Conservation (phyloP, 2,888 invertebrate species). For the Eupithecia inturbata region DNA sequence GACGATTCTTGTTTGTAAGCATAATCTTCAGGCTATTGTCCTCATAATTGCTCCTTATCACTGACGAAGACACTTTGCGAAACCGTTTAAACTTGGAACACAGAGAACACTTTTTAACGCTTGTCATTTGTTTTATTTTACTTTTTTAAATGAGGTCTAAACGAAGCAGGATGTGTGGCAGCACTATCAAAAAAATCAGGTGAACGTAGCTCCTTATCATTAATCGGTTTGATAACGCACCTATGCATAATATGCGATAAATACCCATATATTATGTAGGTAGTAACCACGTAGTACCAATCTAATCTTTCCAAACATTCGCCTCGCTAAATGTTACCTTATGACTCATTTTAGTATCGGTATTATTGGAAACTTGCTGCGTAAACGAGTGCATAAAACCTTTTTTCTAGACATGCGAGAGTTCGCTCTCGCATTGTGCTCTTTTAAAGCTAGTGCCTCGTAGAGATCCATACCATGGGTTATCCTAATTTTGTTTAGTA, state of each 20-base stretch:
- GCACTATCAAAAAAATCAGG: slow-evolving; percentile 33
- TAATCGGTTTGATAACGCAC: slow-evolving; percentile 36
- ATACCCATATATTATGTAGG: slow-evolving; percentile 24
- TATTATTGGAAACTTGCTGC: not conserved
- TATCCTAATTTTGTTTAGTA: not conserved
- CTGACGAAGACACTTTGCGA: slow-evolving; percentile 24
- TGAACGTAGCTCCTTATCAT: slow-evolving; percentile 38
- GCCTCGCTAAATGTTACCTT: not conserved
- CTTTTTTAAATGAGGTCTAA: slow-evolving; percentile 15
- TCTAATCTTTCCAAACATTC: slow-evolving; percentile 20
- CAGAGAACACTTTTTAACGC: not conserved
- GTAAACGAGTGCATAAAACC: not conserved
- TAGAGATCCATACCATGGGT: not conserved
- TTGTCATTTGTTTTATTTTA: slow-evolving; percentile 7
- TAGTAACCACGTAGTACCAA: slow-evolving; percentile 13
- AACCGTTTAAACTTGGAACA: slow-evolving; percentile 17
- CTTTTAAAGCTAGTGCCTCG: not conserved
- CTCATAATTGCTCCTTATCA: slow-evolving; percentile 43
- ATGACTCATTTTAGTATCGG: slow-evolving; percentile 9
- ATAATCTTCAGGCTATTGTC: slow-evolving; percentile 41
- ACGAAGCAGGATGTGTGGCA: slow-evolving; percentile 27
- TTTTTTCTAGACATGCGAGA: not conserved
- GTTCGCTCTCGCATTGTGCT: not conserved
- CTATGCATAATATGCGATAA: slow-evolving; percentile 32
- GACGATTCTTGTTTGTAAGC: slow-evolving; percentile 16